Conservation (phyloP, 2,797 vertebrate genomes). For the Gouania willdenowi region DNA sequence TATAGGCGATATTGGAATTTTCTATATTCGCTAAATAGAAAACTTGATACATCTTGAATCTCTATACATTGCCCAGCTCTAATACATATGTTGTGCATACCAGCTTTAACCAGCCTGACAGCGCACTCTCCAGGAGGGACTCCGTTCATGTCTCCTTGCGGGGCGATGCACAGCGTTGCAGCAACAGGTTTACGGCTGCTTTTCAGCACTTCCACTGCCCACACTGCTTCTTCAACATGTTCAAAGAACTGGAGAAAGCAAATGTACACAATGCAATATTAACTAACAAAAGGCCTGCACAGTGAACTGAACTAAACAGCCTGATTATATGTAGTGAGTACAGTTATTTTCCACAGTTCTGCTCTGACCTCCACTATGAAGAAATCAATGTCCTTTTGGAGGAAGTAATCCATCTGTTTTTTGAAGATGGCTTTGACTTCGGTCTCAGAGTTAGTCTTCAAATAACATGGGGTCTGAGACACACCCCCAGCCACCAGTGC, state of each 20-base stretch:
- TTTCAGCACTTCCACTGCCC: constrained; percentile 87
- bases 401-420: constrained; percentile 84
- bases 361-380: constrained; percentile 84
- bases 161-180: constrained; percentile 82
- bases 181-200: constrained; percentile 83
- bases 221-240: constrained; percentile 87
- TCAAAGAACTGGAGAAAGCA: constrained; percentile 81
- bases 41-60: too few species aligned
- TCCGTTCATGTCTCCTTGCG: constrained; percentile 79
- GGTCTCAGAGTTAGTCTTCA: constrained; percentile 78
- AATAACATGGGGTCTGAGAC: constrained; percentile 86
- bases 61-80: too few species aligned
- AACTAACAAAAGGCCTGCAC: too few species aligned
- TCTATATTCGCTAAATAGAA: too few species aligned
- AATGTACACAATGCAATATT: too few species aligned
- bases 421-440: constrained; percentile 84
- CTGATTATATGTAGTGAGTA: background rate
- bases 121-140: constrained; percentile 80
- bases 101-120: constrained; percentile 82
- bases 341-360: background rate
- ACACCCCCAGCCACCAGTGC: constrained; percentile 88
- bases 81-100: too few species aligned
- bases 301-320: background rate
- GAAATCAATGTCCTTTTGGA: constrained; percentile 87
- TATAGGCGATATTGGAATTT: too few species aligned